Evolutionary conservation across 2,797 vertebrate species (phyloP), one percentile per base, ranked within the genome.

Genomic region (Hypotaenidia philippensis): DNA sequence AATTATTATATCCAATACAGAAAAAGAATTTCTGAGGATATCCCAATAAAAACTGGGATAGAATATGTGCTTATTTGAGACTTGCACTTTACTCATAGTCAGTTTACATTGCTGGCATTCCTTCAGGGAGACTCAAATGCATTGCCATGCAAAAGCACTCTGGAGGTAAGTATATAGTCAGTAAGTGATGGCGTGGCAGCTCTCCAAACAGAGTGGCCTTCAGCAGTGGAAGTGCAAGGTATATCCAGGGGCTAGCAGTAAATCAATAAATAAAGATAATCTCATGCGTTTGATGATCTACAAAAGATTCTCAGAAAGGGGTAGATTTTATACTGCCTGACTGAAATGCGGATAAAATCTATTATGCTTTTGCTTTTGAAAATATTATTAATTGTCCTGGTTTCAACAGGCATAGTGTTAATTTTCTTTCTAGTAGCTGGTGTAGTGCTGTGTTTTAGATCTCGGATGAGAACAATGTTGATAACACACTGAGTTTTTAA

Each of bases 111-210:
- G 7, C 60, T 66, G 18, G 6, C 6, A 23, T 78, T 75, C 6
- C 18, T 78, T 75, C 45, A 64, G 14, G 29, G 6, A 66, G 0
- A 57, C 8, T 75, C 12, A 79, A 41, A 64, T 8, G 3, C 1
- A 0, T n/a, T 76, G 19, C 26, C 14, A 18, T 22, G 11, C 20
- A 14, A 55, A 78, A 71, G 68, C 34, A 6, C 3, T 4, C 13
- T 4, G 5, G 4, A 15, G n/a, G 12, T 40, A 77, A 88, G 12
- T 0, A 0, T 29, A 12, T 13, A 63, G 36, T 13, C 1, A 0
- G 27, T 36, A 52, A 74, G 10, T 4, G 60, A 45, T 0, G 3
- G 9, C 53, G 27, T 13, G 11, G 5, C 36, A 79, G 0, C 5
- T 61, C 59, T 57, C 50, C 19, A 38, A n/a, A 31, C 13, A 65